Conservation (phyloP, 2,113 vertebrate genomes). For the Columbina picui region DNA sequence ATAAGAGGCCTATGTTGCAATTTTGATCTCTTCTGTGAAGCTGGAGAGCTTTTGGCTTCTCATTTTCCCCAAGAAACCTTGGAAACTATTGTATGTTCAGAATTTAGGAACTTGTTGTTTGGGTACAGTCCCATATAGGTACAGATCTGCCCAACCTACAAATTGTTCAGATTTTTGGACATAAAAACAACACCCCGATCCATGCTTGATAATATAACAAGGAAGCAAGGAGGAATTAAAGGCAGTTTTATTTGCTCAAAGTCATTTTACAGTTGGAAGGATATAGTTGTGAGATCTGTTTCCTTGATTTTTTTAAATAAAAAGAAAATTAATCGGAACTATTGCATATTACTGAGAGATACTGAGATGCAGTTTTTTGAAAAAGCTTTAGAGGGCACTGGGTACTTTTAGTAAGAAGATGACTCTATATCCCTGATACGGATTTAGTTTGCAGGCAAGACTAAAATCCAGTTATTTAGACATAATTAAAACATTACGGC, state of each 20-base stretch:
- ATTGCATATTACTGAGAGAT: neutral
- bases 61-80: neutral
- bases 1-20: neutral
- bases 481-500: neutral
- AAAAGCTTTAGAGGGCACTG: constrained; percentile 30
- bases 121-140: neutral
- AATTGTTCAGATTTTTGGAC: neutral
- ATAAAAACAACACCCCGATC: neutral
- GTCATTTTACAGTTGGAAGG: neutral
- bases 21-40: neutral
- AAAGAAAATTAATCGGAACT: neutral
- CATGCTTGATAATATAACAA: neutral
- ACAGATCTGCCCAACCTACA: neutral
- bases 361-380: neutral
- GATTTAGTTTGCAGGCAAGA: neutral
- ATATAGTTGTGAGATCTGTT: neutral
- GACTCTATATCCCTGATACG: neutral
- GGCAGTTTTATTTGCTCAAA: neutral
- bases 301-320: neutral
- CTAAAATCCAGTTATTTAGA: neutral
- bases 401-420: neutral
- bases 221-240: neutral
- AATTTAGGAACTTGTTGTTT: neutral
- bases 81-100: neutral
- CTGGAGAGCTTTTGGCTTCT: neutral